These are phyloP conservation scores for Limnodromus scolopaceus DNA, from an alignment of 2,797 vertebrate genomes.

Conservation along the genomic window DNA sequence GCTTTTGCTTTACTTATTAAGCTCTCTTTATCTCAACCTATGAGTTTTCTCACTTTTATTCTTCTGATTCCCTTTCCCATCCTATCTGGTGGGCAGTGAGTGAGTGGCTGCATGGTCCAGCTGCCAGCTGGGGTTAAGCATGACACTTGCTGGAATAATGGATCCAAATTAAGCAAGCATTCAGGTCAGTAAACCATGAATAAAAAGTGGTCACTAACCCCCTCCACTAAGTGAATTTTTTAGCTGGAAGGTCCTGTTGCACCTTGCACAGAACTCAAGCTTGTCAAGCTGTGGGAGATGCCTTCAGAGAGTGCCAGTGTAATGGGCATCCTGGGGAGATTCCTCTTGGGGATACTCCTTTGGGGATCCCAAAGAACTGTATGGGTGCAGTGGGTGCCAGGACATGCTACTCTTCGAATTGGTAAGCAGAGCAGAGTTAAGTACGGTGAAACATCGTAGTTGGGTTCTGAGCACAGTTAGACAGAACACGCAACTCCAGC, in stretches of 20 bases:
- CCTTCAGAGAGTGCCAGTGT: background rate
- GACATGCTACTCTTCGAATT: fast-evolving
- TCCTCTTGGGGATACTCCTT: background rate
- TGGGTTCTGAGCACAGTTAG: background rate
- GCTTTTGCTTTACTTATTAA: background rate
- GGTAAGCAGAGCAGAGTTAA: fast-evolving
- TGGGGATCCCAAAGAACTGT: background rate
- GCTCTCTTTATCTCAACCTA: background rate
- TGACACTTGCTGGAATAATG: background rate
- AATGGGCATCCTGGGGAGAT: background rate
- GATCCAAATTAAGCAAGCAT: background rate
- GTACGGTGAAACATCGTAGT: fast-evolving
- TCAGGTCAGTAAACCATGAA: background rate
- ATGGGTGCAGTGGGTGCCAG: fast-evolving
- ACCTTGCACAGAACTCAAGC: background rate
- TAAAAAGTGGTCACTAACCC: background rate
- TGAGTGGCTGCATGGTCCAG: background rate
- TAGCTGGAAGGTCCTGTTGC: background rate
- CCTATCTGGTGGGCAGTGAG: background rate
- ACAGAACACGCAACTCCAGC: fast-evolving
- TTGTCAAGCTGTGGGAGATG: background rate
- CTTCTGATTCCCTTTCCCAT: background rate
- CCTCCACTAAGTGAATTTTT: background rate
- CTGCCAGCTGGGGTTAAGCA: background rate
- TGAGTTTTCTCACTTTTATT: background rate